Evolutionary conservation across 2,113 vertebrate species (phyloP).

Genomic region (Gavia stellata): DNA sequence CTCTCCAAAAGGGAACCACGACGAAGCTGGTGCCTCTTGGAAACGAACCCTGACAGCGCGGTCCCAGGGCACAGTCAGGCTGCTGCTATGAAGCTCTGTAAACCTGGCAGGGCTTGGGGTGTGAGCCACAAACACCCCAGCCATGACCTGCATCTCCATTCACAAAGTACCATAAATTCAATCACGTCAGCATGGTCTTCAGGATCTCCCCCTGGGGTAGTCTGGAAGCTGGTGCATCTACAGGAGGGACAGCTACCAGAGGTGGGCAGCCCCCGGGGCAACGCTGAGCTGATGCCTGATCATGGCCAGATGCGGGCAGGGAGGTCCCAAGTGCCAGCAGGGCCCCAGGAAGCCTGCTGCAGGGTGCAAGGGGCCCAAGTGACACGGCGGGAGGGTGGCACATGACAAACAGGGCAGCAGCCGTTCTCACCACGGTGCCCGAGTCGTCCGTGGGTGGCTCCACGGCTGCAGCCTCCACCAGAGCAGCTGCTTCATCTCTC

Average conservation of each 20-base stretch:
- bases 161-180: neutral
- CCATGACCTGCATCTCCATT: neutral
- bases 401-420: fast-evolving
- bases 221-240: neutral
- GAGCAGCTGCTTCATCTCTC: neutral
- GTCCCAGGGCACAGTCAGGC: neutral
- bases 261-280: neutral
- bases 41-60: neutral
- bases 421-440: constrained; percentile 2
- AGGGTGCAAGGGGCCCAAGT: neutral
- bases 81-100: neutral
- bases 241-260: neutral
- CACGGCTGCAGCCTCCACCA: neutral
- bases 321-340: neutral
- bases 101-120: neutral
- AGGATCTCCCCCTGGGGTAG: neutral
- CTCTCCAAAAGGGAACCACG: neutral
- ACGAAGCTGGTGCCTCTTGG: neutral
- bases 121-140: neutral
- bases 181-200: neutral
- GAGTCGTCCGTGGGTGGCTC: constrained; percentile 17
- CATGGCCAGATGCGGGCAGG: fast-evolving
- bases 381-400: neutral
- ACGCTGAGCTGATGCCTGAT: neutral
- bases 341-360: fast-evolving